Conservation (phyloP, 2,113 vertebrate species). For the Rhabdornis inornatus region DNA sequence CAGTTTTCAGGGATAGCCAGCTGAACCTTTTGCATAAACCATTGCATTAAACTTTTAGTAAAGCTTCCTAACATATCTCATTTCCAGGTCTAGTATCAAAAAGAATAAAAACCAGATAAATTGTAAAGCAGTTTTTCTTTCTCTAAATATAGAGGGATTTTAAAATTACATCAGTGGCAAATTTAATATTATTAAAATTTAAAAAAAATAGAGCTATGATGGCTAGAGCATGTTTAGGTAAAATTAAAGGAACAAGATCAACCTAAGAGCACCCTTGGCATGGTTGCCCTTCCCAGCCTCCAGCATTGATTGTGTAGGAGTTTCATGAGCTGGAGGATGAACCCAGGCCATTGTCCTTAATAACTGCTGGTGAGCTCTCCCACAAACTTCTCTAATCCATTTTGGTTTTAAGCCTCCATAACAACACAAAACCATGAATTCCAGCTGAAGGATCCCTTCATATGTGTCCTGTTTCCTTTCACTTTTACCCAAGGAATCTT, state of each 20-base stretch:
- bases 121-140: background rate
- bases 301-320: accelerated
- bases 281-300: background rate
- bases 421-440: background rate
- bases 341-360: background rate
- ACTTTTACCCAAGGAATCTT: background rate
- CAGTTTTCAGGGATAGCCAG: background rate
- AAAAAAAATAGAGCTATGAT: background rate
- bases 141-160: background rate
- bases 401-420: background rate
- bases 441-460: background rate
- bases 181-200: background rate
- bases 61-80: background rate
- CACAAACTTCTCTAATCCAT: background rate
- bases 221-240: background rate
- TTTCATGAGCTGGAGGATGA: background rate
- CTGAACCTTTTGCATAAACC: background rate
- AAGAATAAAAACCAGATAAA: background rate
- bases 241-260: background rate
- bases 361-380: background rate
- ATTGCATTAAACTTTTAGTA: background rate
- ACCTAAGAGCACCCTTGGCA: background rate
- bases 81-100: background rate
- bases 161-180: background rate
- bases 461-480: background rate